Percentiles rank a stretch among this genome's conserved stretches.
Evolutionary conservation across 1,140 invertebrate species (phyloP).

Genomic region (Holcopasites calliopsidis): DNA sequence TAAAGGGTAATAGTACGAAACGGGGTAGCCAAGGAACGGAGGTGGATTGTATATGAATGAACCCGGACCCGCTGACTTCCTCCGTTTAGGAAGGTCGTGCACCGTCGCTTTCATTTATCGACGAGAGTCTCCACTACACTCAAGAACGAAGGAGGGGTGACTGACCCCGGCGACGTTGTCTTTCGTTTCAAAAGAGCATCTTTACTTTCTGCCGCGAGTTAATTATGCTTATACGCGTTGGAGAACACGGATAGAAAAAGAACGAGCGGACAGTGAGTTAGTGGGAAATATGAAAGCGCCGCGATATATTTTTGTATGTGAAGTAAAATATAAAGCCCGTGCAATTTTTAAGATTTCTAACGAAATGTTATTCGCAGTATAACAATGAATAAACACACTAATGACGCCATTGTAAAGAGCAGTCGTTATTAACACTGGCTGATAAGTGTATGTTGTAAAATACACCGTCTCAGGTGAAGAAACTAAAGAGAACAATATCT

Average conservation of each 20-base stretch:
- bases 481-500: no score
- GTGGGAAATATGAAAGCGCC: no score
- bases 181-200: constrained; percentile 30
- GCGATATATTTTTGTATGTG: background rate
- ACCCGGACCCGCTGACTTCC: constrained; percentile 42
- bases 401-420: no score
- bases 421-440: no score
- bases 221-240: background rate
- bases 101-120: constrained; percentile 50
- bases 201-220: background rate
- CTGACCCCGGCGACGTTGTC: constrained; percentile 21
- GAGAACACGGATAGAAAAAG: background rate
- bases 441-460: no score
- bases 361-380: no score
- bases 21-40: constrained; percentile 22
- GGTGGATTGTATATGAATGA: constrained; percentile 45
- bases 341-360: no score
- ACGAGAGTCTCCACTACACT: constrained; percentile 22
- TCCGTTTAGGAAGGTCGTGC: constrained; percentile 49
- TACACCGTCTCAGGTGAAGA: no score
- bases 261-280: no score
- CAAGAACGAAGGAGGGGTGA: constrained; percentile 29
- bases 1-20: constrained; percentile 33
- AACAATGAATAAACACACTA: no score
- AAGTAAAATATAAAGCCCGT: no score